Conservation (phyloP, 2,797 vertebrate genomes). For the Danio jaintianensis region DNA sequence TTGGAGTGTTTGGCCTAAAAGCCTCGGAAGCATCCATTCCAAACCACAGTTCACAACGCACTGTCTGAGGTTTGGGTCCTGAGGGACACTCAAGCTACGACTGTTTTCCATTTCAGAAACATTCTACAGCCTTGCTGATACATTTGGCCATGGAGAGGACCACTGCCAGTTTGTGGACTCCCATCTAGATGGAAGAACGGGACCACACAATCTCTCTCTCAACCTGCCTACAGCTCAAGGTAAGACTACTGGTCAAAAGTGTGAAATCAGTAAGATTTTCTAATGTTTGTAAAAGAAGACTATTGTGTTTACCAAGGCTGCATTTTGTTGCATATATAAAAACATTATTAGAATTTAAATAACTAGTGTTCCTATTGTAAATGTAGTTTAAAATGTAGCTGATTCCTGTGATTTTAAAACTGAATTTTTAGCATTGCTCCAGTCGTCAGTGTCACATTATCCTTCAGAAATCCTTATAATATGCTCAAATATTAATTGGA, state of each 20-base stretch:
- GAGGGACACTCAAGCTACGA: slow-evolving; percentile 10
- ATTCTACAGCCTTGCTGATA: slow-evolving; percentile 95
- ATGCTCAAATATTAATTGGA: too few species aligned
- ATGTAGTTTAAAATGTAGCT: too few species aligned
- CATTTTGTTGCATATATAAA: too few species aligned
- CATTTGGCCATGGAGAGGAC: slow-evolving; percentile 93
- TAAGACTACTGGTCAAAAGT: slow-evolving; percentile 62
- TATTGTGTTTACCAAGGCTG: too few species aligned
- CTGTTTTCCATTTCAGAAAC: slow-evolving; percentile 78
- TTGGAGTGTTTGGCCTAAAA: not conserved
- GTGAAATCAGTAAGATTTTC: too few species aligned
- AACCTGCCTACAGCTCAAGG: slow-evolving; percentile 89
- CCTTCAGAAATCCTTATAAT: too few species aligned
- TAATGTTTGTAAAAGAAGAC: too few species aligned
- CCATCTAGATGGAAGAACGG: slow-evolving; percentile 93
- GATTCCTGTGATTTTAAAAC: too few species aligned
- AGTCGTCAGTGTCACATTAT: too few species aligned
- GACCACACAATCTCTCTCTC: slow-evolving; percentile 84
- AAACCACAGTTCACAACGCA: slow-evolving; percentile 35
- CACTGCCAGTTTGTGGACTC: slow-evolving; percentile 99
- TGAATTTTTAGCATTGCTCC: too few species aligned
- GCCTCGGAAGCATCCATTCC: slow-evolving; percentile 4
- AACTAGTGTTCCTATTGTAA: too few species aligned
- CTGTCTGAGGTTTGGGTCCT: slow-evolving; percentile 26
- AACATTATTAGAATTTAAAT: too few species aligned